Conservation (phyloP, 2,113 vertebrate species). For the Aviceda subcristata region DNA sequence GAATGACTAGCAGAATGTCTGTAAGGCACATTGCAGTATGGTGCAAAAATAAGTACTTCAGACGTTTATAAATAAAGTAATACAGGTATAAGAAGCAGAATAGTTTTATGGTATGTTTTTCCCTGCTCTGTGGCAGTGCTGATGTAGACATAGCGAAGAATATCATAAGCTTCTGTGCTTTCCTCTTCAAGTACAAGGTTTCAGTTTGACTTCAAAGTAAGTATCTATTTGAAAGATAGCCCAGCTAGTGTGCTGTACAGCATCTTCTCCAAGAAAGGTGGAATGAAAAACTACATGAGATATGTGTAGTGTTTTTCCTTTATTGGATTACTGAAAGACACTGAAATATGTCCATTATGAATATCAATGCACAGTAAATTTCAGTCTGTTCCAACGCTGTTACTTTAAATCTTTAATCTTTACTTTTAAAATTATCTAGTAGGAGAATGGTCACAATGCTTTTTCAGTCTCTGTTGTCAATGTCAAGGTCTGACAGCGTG, state of each 20-base stretch:
- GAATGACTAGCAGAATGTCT: not conserved
- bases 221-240: not conserved
- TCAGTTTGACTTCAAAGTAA: not conserved
- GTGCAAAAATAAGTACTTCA: not conserved
- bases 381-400: not conserved
- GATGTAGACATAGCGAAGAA: not conserved
- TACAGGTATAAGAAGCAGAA: not conserved
- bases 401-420: not conserved
- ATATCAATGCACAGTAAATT: not conserved
- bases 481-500: not conserved
- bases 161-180: not conserved
- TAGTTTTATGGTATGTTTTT: not conserved
- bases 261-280: not conserved
- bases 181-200: not conserved
- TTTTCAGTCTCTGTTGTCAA: not conserved
- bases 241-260: not conserved
- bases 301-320: not conserved
- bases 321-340: not conserved
- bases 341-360: not conserved
- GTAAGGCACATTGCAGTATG: not conserved
- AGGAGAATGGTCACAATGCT: not conserved
- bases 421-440: not conserved
- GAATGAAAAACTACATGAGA: not conserved
- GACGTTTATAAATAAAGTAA: not conserved
- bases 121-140: not conserved